A percentile compares a stretch with the other conserved stretches of the same genome.
phyloP scores from a whole-genome alignment of 2,113 vertebrate genomes.

The rat (Rattus norvegicus) region GRCr8 NC_086034.1:31815501-31816000 shows the following conservation, averaged over 20 bases:
- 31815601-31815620: background rate
- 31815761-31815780: background rate
- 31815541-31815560: too few species aligned
- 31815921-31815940: background rate
- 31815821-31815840: background rate
- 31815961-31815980: background rate
- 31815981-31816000: too few species aligned
- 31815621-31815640: background rate
- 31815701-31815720: background rate
- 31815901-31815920: background rate
- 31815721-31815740: background rate
- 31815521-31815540: too few species aligned
- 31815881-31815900: background rate
- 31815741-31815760: conserved; percentile 1
- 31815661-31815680: background rate
- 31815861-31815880: background rate
- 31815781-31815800: background rate
- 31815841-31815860: background rate
- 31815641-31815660: background rate
- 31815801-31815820: background rate
- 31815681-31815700: background rate
- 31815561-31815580: background rate
- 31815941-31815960: background rate
- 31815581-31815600: too few species aligned
- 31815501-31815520: background rate